phyloP scores from a whole-genome alignment of 2,797 vertebrate species.

The Sebastes matsubarae region DNA sequence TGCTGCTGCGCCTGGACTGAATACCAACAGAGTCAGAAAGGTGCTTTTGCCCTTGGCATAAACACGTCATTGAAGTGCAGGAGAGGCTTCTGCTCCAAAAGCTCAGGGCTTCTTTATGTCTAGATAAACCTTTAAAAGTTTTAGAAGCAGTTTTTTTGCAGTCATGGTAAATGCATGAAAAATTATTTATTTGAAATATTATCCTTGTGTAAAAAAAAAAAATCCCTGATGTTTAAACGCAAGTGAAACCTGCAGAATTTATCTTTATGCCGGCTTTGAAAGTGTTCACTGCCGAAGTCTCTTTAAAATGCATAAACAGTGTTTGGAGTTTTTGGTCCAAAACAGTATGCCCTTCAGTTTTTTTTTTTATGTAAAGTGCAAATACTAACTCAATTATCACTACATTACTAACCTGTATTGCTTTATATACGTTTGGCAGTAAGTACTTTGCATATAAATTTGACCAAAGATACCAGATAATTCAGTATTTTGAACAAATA shows the following conservation, averaged over 20 bases:
- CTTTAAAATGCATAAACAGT: conserved; percentile 7
- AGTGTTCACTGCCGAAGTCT: neutral
- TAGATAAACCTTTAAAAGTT: conserved; percentile 47
- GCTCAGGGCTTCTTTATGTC: conserved; percentile 60
- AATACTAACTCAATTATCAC: conserved; percentile 2
- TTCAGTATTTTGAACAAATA: conserved; percentile 15
- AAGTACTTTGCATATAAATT: conserved; percentile 17
- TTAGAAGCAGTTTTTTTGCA: conserved; percentile 38
- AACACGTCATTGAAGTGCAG: conserved; percentile 59
- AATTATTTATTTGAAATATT: conserved; percentile 35
- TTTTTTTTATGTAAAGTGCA: neutral
- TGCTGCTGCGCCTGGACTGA: conserved; percentile 51
- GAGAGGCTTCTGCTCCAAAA: conserved; percentile 55
- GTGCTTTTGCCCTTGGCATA: conserved; percentile 61
- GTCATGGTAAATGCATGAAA: conserved; percentile 42
- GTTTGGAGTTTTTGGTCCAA: conserved; percentile 8
- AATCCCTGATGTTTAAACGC: neutral
- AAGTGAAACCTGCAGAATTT: conserved; percentile 30
- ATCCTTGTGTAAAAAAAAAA: conserved; percentile 4
- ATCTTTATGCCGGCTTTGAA: conserved; percentile 30
- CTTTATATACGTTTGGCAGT: neutral
- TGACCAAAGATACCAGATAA: conserved; percentile 55
- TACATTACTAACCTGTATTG: conserved; percentile 1
- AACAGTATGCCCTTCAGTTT: neutral
- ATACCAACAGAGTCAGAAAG: conserved; percentile 59